These are phyloP conservation scores for Drosophila leonis DNA, from an alignment of 2,888 invertebrate genomes.

Conservation along the genomic window DNA sequence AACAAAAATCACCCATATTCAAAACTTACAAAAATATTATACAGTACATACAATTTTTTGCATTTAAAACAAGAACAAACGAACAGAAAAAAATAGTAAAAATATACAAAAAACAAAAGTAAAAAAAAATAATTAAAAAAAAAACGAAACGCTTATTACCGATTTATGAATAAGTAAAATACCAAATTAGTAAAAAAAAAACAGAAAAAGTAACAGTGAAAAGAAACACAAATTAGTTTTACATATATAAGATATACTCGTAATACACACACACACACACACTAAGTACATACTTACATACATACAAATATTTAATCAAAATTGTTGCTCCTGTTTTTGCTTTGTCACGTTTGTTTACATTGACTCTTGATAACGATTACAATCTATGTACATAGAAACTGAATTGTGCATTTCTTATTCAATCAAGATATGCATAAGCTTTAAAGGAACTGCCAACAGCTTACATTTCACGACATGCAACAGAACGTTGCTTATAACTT, in stretches of 20 bases:
- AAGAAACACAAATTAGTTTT: constrained; percentile 43
- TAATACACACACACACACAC: constrained; percentile 9
- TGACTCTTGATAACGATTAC: constrained; percentile 9
- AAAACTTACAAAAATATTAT: constrained; percentile 40
- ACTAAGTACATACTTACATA: constrained; percentile 22
- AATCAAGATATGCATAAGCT: constrained; percentile 34
- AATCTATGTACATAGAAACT: constrained; percentile 48
- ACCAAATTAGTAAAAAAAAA: constrained; percentile 57
- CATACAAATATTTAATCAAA: constrained; percentile 21
- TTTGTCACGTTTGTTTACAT: constrained; percentile 33
- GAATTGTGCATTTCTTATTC: constrained; percentile 46
- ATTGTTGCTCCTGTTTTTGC: constrained; percentile 49
- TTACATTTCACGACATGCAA: constrained; percentile 32
- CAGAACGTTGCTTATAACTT: constrained; percentile 37
- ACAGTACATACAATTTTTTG: constrained; percentile 71
- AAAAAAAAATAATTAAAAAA: constrained; percentile 34
- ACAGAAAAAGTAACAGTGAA: background rate
- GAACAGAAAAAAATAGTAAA: constrained; percentile 66
- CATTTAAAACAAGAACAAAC: constrained; percentile 64
- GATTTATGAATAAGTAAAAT: constrained; percentile 65
- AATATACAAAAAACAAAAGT: constrained; percentile 64
- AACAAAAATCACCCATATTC: constrained; percentile 34
- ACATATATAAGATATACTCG: constrained; percentile 33
- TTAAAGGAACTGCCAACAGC: constrained; percentile 57
- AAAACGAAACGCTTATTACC: constrained; percentile 76